Conservation (phyloP, 23 tunicate species). For the Botrylloides violaceus region DNA sequence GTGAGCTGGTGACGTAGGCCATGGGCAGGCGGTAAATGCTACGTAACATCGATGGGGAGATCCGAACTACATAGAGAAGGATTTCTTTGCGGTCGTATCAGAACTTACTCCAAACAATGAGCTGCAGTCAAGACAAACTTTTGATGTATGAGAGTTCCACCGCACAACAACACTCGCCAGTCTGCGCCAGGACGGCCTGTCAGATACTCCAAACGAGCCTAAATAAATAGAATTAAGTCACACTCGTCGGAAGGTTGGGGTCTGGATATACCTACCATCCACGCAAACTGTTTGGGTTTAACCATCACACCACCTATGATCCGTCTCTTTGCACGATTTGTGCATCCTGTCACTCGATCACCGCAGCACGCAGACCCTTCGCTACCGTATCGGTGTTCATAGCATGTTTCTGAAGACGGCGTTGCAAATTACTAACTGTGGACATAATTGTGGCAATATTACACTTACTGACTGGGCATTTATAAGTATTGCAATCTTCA, state of each 20-base stretch:
- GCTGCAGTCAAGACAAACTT: slow-evolving; percentile 44
- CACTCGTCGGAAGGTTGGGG: neutral
- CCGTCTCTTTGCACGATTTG: neutral
- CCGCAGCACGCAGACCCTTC: slow-evolving; percentile 2
- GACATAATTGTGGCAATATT: neutral
- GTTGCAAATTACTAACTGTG: neutral
- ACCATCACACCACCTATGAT: slow-evolving; percentile 30
- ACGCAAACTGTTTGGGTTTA: slow-evolving; percentile 30
- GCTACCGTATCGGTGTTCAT: slow-evolving; percentile 9
- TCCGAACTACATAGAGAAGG: too few species aligned
- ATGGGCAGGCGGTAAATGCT: too few species aligned
- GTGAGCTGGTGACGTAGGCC: too few species aligned
- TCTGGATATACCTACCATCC: slow-evolving; percentile 34
- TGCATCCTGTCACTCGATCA: neutral
- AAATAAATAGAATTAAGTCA: neutral
- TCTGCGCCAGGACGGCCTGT: neutral
- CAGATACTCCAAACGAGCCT: slow-evolving; percentile 46
- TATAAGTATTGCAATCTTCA: slow-evolving; percentile 29
- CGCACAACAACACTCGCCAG: neutral
- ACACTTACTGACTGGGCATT: slow-evolving; percentile 27
- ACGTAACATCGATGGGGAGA: too few species aligned
- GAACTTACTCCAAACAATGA: slow-evolving; percentile 49
- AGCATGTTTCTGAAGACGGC: slow-evolving; percentile 6
- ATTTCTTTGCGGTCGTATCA: too few species aligned
- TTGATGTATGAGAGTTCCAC: slow-evolving; percentile 4